Evolutionary conservation across 1,140 invertebrate genomes (phyloP).

Genomic region (Lutraria rhynchaena): DNA sequence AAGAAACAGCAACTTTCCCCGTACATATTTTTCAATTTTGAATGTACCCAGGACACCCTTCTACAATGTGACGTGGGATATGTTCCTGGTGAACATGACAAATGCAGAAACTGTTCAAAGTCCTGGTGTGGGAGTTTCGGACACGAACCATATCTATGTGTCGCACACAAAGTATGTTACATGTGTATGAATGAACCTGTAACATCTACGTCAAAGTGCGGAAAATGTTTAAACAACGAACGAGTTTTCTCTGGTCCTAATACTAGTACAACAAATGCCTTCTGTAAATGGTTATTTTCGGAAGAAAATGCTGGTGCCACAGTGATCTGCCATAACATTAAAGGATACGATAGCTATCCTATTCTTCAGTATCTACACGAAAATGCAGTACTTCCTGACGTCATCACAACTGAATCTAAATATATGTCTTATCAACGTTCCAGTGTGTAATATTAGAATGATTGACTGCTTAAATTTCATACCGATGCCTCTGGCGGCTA

Average conservation of each 20-base stretch:
- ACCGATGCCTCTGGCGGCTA: slow-evolving; percentile 23
- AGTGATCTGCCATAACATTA: slow-evolving; percentile 25
- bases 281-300: slow-evolving; percentile 32
- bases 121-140: slow-evolving; percentile 21
- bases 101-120: slow-evolving; percentile 16
- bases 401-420: slow-evolving; percentile 17
- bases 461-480: slow-evolving; percentile 52
- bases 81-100: background rate
- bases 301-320: slow-evolving; percentile 18
- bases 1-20: background rate
- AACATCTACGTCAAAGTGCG: background rate
- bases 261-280: slow-evolving; percentile 4
- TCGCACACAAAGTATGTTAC: slow-evolving; percentile 27
- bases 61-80: slow-evolving; percentile 18
- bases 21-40: slow-evolving; percentile 21
- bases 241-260: background rate
- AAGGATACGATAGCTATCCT: slow-evolving; percentile 37
- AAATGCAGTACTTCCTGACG: slow-evolving; percentile 8
- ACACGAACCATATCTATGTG: slow-evolving; percentile 8
- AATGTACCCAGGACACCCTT: slow-evolving; percentile 24
- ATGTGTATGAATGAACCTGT: background rate
- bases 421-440: slow-evolving; percentile 28
- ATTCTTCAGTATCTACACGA: slow-evolving; percentile 31
- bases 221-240: slow-evolving; percentile 6
- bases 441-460: slow-evolving; percentile 13